Conservation (phyloP, 1,140 invertebrate genomes). For the Drosophila gunungcola region DNA sequence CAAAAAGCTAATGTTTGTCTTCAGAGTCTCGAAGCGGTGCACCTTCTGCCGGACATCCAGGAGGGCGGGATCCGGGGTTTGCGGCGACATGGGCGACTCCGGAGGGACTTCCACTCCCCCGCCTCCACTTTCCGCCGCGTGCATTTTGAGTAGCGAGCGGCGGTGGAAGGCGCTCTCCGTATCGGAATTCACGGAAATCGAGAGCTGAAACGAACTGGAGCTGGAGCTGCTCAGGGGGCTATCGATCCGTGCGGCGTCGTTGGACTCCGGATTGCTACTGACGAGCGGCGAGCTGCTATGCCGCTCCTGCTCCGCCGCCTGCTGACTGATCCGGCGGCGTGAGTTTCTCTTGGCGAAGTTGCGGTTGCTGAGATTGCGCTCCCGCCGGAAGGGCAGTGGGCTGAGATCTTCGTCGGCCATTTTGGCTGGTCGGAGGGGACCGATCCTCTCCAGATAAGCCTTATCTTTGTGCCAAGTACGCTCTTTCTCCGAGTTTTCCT, state of each 20-base stretch:
- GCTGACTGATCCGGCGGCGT: slow-evolving; percentile 59
- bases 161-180: slow-evolving; percentile 69
- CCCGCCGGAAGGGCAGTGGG: slow-evolving; percentile 76
- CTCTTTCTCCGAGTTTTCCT: slow-evolving; percentile 7
- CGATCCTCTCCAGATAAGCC: slow-evolving; percentile 14
- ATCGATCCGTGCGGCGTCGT: slow-evolving; percentile 33
- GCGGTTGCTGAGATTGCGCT: slow-evolving; percentile 79
- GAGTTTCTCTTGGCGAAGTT: slow-evolving; percentile 79
- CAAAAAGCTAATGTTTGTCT: slow-evolving; percentile 39
- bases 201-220: slow-evolving; percentile 67
- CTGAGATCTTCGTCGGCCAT: slow-evolving; percentile 78
- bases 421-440: slow-evolving; percentile 5
- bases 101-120: background rate
- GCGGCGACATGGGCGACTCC: slow-evolving; percentile 20
- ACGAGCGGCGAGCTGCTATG: slow-evolving; percentile 21
- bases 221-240: slow-evolving; percentile 33
- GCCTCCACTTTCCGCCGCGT: slow-evolving; percentile 22
- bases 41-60: slow-evolving; percentile 77
- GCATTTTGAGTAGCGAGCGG: slow-evolving; percentile 66
- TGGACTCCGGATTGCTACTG: slow-evolving; percentile 37
- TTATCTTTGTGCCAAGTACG: slow-evolving; percentile 19
- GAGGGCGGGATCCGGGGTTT: slow-evolving; percentile 65
- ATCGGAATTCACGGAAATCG: slow-evolving; percentile 73
- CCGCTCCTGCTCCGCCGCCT: slow-evolving; percentile 46
- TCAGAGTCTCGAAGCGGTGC: slow-evolving; percentile 68